These are phyloP conservation scores for Silurus meridionalis DNA, from an alignment of 2,113 vertebrate species.

Conservation along the genomic window DNA sequence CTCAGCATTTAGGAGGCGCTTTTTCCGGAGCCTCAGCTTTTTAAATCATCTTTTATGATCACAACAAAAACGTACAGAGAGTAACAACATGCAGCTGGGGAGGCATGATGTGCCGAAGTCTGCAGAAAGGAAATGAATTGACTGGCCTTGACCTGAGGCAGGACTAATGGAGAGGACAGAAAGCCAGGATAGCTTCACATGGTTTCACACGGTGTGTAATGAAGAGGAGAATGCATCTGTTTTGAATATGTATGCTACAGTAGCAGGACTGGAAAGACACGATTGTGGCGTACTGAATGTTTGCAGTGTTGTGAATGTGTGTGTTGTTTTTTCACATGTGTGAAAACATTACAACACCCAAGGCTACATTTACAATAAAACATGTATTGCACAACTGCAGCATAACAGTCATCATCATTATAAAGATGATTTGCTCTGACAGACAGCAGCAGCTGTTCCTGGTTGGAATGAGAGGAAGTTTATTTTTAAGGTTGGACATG, in stretches of 20 bases:
- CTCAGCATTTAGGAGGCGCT: neutral
- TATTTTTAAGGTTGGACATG: slow-evolving; percentile 1
- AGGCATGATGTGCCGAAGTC: neutral
- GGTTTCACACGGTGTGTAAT: neutral
- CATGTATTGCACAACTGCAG: neutral
- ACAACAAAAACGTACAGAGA: neutral
- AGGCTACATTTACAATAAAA: neutral
- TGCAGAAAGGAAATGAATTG: neutral
- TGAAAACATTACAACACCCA: neutral
- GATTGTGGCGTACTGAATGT: neutral
- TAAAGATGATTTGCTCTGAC: neutral
- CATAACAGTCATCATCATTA: slow-evolving; percentile 3
- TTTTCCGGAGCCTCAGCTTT: neutral
- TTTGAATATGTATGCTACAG: neutral
- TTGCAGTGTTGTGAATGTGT: neutral
- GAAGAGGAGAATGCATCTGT: neutral
- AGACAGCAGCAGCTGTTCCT: slow-evolving; percentile 6
- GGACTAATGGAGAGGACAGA: neutral
- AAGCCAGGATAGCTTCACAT: neutral
- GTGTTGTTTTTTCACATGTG: neutral
- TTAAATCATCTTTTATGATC: neutral
- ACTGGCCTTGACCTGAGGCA: neutral
- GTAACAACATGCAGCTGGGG: neutral
- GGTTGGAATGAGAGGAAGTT: neutral
- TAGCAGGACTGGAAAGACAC: neutral